A percentile compares a stretch with the other conserved stretches of the same genome.
Conservation (phyloP, 2,113 vertebrate genomes). For the Rhinichthys klamathensis region DNA sequence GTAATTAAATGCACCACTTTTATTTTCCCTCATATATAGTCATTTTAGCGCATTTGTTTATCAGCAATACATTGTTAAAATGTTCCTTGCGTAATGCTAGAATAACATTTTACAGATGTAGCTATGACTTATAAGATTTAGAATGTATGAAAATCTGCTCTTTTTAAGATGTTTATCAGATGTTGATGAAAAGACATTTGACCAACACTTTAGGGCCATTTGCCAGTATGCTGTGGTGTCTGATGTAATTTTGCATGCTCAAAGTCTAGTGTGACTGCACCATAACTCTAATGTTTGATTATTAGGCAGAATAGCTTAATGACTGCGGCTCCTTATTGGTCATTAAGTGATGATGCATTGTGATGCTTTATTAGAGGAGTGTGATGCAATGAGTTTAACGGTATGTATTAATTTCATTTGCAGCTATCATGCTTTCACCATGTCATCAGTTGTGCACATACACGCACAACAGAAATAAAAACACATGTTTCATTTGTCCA, state of each 20-base stretch:
- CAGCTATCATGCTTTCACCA: not conserved
- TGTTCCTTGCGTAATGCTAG: not conserved
- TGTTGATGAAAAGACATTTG: not conserved
- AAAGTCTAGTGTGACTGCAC: not conserved
- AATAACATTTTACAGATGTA: not conserved
- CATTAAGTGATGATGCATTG: constrained; percentile 6
- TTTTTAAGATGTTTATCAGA: not conserved
- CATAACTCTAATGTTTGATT: not conserved
- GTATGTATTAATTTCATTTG: not conserved
- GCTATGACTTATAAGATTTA: not conserved
- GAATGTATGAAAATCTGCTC: not conserved
- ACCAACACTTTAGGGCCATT: not conserved
- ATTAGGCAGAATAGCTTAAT: not conserved
- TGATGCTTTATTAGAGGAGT: constrained; percentile 8
- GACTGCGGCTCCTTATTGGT: not conserved
- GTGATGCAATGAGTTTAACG: not conserved
- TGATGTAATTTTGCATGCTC: not conserved
- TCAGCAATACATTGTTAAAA: not conserved
- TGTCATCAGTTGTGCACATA: not conserved
- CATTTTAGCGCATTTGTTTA: not conserved
- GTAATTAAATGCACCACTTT: not conserved
- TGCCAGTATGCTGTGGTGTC: not conserved
- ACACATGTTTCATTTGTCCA: not conserved
- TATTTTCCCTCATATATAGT: not conserved
- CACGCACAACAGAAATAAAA: not conserved